A percentile compares a stretch with the other conserved stretches of the same genome.
phyloP scores from a whole-genome alignment of 2,797 vertebrate species.

The Parauchenoglanis ngamensis region DNA sequence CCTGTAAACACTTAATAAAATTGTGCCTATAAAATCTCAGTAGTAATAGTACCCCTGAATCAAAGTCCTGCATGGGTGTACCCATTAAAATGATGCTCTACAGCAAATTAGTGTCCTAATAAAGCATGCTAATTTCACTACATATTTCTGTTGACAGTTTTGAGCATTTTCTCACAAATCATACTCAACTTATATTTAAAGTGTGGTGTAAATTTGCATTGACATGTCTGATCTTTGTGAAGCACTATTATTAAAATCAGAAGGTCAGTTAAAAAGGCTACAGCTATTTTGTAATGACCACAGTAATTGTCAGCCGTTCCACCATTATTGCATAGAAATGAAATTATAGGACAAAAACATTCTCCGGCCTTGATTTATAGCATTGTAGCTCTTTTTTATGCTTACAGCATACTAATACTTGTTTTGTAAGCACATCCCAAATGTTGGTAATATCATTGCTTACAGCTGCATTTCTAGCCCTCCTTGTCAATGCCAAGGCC shows the following conservation, averaged over 20 bases:
- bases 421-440: constrained; percentile 78
- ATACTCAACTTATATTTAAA: neutral
- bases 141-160: neutral
- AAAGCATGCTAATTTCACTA: neutral
- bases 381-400: constrained; percentile 62
- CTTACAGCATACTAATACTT: constrained; percentile 77
- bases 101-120: neutral
- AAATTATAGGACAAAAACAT: constrained; percentile 62
- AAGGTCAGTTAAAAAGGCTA: neutral
- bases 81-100: neutral
- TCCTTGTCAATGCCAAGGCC: constrained; percentile 71
- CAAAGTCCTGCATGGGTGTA: neutral
- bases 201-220: neutral
- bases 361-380: constrained; percentile 60
- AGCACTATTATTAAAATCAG: neutral
- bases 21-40: neutral
- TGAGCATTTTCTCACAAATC: neutral
- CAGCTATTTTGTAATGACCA: neutral
- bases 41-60: neutral
- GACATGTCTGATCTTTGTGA: neutral
- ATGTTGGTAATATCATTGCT: constrained; percentile 47
- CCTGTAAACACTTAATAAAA: neutral
- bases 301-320: neutral
- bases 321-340: constrained; percentile 67
- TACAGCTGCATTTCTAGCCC: constrained; percentile 37